A percentile compares a stretch with the other conserved stretches of the same genome.
These are phyloP conservation scores for Eulacestoma nigropectus DNA, from an alignment of 2,113 vertebrate species.

Conservation along the genomic window DNA sequence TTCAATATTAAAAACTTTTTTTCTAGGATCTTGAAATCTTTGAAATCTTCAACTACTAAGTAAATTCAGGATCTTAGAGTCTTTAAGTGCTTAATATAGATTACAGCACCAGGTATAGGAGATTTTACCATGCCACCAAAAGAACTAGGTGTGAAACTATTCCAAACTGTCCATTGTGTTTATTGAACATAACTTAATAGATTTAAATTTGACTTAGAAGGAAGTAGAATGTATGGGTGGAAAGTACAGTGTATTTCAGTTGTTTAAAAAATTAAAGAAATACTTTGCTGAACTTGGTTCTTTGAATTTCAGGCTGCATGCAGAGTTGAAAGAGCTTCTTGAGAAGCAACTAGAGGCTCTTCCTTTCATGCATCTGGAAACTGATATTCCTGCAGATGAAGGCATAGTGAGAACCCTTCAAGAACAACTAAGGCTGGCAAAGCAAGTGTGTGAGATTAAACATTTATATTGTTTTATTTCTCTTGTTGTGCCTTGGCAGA, in stretches of 20 bases:
- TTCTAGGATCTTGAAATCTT: background rate
- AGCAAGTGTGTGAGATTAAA: constrained; percentile 73
- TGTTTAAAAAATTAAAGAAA: background rate
- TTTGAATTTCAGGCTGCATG: constrained; percentile 76
- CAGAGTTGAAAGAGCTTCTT: constrained; percentile 80
- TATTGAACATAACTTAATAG: background rate
- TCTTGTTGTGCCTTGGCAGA: background rate
- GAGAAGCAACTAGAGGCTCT: constrained; percentile 82
- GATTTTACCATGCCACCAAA: background rate
- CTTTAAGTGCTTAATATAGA: background rate
- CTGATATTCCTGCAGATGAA: constrained; percentile 69
- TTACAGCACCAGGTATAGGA: background rate
- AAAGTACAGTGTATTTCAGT: background rate
- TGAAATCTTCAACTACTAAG: background rate
- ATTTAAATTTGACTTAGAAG: background rate
- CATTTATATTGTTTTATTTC: background rate
- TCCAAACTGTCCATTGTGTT: background rate
- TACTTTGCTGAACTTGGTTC: background rate
- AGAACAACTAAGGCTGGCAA: constrained; percentile 81
- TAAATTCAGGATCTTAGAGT: background rate
- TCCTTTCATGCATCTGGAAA: constrained; percentile 57
- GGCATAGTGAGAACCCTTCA: constrained; percentile 77
- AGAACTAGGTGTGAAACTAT: background rate
- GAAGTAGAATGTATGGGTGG: background rate
- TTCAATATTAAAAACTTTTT: background rate